A percentile compares a stretch with the other conserved stretches of the same genome.
phyloP scores from a whole-genome alignment of 2,888 invertebrate species.

The Eueremaeus valkanovi region DNA sequence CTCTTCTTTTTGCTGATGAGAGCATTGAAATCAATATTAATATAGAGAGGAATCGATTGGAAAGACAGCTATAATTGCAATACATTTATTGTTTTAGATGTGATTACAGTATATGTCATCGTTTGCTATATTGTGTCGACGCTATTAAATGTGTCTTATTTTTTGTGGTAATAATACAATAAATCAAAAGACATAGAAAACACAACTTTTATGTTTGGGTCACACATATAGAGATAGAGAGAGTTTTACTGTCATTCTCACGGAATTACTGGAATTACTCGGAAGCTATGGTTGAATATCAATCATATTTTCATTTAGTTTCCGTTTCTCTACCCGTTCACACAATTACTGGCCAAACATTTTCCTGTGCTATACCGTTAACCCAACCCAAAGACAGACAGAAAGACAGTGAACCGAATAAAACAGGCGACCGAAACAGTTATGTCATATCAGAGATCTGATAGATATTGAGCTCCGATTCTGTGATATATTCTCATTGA shows the following conservation, averaged over 20 bases:
- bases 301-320: slow-evolving; percentile 3
- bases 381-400: not conserved
- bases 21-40: not conserved
- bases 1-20: not conserved
- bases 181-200: not conserved
- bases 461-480: too few species aligned
- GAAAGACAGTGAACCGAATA: not conserved
- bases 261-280: not conserved
- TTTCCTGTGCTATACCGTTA: not conserved
- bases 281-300: not conserved
- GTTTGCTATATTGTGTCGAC: not conserved
- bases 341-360: not conserved
- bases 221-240: not conserved
- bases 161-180: not conserved
- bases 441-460: too few species aligned
- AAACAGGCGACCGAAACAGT: too few species aligned
- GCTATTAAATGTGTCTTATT: not conserved
- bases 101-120: not conserved
- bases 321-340: not conserved
- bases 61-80: not conserved
- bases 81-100: not conserved
- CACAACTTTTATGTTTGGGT: not conserved
- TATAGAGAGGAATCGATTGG: not conserved
- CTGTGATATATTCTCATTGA: too few species aligned
- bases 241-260: not conserved